Evolutionary conservation across 1,140 invertebrate genomes (phyloP).

Genomic region (Pogonomyrmex californicus): DNA sequence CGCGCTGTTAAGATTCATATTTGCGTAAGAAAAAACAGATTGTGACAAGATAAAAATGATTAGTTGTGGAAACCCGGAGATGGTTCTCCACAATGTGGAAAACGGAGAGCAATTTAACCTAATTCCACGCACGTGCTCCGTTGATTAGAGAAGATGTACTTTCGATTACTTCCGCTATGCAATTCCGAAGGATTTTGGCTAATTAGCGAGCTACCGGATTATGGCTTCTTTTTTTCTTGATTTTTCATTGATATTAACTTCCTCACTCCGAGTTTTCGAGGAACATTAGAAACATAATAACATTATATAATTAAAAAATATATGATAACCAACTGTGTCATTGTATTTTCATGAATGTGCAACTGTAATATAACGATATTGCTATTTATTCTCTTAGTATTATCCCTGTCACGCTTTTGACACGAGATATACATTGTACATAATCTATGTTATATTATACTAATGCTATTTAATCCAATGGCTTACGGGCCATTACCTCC

Average conservation of each 20-base stretch:
- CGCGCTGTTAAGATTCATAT: neutral
- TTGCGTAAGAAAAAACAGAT: neutral
- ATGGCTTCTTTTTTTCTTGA: neutral
- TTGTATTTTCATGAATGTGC: neutral
- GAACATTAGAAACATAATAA: too few species aligned
- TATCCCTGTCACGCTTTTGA: neutral
- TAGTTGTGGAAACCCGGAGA: neutral
- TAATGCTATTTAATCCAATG: slow-evolving; percentile 32
- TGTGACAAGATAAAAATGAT: neutral
- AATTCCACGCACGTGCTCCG: slow-evolving; percentile 5
- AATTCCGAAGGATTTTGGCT: neutral
- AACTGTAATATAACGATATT: neutral
- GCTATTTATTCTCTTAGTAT: neutral
- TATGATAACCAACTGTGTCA: neutral
- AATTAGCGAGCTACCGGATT: neutral
- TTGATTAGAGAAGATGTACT: neutral
- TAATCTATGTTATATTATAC: neutral
- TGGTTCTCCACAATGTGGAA: neutral
- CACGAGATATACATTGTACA: neutral
- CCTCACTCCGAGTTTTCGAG: too few species aligned
- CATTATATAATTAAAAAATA: too few species aligned
- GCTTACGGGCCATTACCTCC: slow-evolving; percentile 1
- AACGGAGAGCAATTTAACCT: neutral
- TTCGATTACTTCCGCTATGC: slow-evolving; percentile 4
- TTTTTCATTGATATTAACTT: too few species aligned